phyloP scores from a whole-genome alignment of 2,797 vertebrate species.

The Pterois miles region DNA sequence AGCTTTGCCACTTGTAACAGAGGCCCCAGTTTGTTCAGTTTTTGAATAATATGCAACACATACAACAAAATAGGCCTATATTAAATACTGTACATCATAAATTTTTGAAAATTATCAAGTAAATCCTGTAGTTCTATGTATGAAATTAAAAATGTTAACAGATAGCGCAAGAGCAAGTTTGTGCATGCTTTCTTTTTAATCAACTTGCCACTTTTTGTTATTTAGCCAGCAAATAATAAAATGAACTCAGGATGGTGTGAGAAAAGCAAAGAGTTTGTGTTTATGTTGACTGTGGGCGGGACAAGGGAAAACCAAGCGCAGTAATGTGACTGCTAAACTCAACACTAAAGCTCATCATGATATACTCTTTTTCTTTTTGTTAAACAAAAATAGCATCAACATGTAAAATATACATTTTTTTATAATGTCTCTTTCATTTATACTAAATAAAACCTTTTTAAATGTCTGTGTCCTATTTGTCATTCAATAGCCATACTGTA shows the following conservation, averaged over 20 bases:
- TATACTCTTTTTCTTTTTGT: conserved; percentile 86
- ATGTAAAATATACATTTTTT: conserved; percentile 93
- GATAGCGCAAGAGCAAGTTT: conserved; percentile 91
- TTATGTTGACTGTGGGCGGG: conserved; percentile 82
- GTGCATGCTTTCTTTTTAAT: conserved; percentile 95
- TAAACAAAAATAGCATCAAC: conserved; percentile 98
- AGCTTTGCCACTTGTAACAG: conserved; percentile 99
- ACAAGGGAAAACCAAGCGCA: conserved; percentile 89
- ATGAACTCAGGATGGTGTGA: conserved; percentile 71
- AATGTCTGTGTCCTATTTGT: conserved; percentile 87
- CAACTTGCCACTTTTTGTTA: conserved; percentile 90
- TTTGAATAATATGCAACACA: conserved; percentile 99
- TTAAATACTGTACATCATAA: conserved; percentile 99
- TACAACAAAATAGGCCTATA: conserved; percentile 99
- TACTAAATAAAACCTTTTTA: conserved; percentile 92
- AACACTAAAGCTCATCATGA: conserved; percentile 90
- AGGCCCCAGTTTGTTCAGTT: conserved; percentile 98
- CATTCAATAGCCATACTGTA: conserved; percentile 89
- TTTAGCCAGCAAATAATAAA: conserved; percentile 87
- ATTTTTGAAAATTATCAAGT: conserved; percentile 95
- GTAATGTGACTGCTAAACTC: conserved; percentile 92
- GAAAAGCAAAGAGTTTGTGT: conserved; percentile 79
- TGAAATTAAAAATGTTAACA: conserved; percentile 92
- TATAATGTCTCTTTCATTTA: conserved; percentile 92
- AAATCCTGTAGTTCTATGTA: conserved; percentile 94